Evolutionary conservation across 2,888 invertebrate genomes (phyloP).

Genomic region (Agrotis segetum): DNA sequence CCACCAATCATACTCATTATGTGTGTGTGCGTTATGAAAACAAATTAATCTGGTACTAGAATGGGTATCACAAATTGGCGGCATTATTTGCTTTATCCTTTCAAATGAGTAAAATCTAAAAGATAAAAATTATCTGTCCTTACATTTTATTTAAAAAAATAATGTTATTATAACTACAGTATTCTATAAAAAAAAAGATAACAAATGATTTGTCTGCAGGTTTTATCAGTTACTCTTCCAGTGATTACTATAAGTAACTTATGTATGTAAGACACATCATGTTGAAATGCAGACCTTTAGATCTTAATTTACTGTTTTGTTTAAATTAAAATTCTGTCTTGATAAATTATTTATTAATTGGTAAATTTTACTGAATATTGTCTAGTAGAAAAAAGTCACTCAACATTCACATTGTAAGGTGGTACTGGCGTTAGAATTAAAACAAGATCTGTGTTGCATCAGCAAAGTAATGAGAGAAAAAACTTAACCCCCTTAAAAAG

Average conservation of each 20-base stretch:
- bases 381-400: background rate
- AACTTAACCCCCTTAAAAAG: too few species aligned
- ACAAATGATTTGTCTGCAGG: constrained; percentile 31
- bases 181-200: constrained; percentile 39
- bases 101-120: background rate
- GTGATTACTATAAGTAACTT: constrained; percentile 25
- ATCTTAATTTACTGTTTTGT: background rate
- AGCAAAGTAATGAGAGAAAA: too few species aligned
- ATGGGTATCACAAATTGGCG: too few species aligned
- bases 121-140: background rate
- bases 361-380: too few species aligned
- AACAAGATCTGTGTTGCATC: background rate
- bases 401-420: too few species aligned
- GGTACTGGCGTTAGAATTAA: too few species aligned
- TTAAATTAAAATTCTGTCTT: background rate
- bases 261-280: constrained; percentile 10
- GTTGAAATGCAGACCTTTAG: background rate
- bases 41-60: too few species aligned
- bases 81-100: too few species aligned
- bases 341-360: too few species aligned
- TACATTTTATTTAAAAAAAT: background rate
- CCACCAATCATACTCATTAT: too few species aligned
- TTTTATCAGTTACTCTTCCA: constrained; percentile 53
- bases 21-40: too few species aligned
- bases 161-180: constrained; percentile 9